A percentile compares a stretch with the other conserved stretches of the same genome.
phyloP scores from a whole-genome alignment of 1,140 invertebrate species.

The Bombus affinis region DNA sequence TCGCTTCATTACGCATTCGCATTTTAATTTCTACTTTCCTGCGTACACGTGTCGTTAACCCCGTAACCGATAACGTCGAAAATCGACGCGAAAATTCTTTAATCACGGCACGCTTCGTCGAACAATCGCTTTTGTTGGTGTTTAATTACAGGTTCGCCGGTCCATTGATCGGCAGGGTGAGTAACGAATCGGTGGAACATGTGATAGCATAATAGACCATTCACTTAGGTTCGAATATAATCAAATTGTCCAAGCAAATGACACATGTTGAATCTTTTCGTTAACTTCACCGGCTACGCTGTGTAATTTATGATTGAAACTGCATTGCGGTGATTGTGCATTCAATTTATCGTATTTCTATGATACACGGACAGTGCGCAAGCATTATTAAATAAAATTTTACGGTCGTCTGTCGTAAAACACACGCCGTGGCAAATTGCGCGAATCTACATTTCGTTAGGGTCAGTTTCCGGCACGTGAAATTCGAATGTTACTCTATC shows the following conservation, averaged over 20 bases:
- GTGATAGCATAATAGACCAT: background rate
- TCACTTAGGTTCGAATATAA: conserved; percentile 2
- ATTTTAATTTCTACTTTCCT: background rate
- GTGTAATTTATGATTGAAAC: background rate
- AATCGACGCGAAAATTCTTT: conserved; percentile 8
- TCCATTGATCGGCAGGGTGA: background rate
- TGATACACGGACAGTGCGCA: no score
- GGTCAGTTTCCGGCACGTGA: no score
- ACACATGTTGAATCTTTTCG: background rate
- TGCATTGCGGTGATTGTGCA: no score
- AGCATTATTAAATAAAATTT: background rate
- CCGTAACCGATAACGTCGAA: background rate
- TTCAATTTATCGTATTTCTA: background rate
- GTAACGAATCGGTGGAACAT: background rate
- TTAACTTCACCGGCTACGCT: background rate
- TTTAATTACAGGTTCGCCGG: conserved; percentile 1
- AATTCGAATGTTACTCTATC: no score
- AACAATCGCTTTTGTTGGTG: conserved; percentile 22
- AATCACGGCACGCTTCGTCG: background rate
- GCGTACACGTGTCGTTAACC: background rate
- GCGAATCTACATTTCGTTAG: no score
- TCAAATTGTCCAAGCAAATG: background rate
- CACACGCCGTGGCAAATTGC: no score
- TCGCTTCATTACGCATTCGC: conserved; percentile 1
- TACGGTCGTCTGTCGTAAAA: background rate